Base-by-base conservation (phyloP, 1,140 invertebrate genomes). In the Drosophila serrata region DNA sequence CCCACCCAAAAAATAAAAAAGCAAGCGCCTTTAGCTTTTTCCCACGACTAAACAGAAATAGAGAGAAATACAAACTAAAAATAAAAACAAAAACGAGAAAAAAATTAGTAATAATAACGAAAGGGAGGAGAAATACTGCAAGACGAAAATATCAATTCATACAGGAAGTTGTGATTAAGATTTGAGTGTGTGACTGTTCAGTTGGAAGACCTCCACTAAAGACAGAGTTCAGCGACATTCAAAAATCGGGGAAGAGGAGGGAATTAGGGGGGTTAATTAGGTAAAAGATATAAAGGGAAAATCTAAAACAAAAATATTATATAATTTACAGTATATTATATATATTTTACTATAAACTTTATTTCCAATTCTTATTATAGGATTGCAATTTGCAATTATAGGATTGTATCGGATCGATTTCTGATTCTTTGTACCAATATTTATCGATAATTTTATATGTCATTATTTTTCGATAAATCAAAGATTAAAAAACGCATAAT, bases 101-200 rank as follows among this genome's bases (percentile, higher is more conserved):
- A 24, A 45, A 46, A 24, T 15, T 46, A 24, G 43, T 31, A 31
- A 64, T 46, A 82, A 76, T 63, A 69, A 42, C 45, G 49, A 55
- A 69, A 43, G 40, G 40, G 27, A 46, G 62, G 27, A 29, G 63
- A 57, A 68, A 68, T 56, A 82, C 58, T 63, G 22, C 17, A 78
- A 75, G 61, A 59, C 33, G 49, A 68, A 60, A 76, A 56, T 69
- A 80, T 75, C 64, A 84, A 79, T 76, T 68, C 81, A 48, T 55
- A 75, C 75, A 82, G 80, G 81, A 84, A 84, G 81, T 84, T 85
- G 81, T 81, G 81, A 84, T 81, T 84, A 81, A 85, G 75, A 46
- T 43, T 65, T 67, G 56, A 53, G 72, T 49, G 51, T 58, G 49
- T 64, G 67, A 79, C 68, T 62, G 73, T 40, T 46, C 27, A 37